A percentile compares a stretch with the other conserved stretches of the same genome.
Evolutionary conservation across 2,888 invertebrate species (phyloP).

Genomic region (Oligia strigilis): DNA sequence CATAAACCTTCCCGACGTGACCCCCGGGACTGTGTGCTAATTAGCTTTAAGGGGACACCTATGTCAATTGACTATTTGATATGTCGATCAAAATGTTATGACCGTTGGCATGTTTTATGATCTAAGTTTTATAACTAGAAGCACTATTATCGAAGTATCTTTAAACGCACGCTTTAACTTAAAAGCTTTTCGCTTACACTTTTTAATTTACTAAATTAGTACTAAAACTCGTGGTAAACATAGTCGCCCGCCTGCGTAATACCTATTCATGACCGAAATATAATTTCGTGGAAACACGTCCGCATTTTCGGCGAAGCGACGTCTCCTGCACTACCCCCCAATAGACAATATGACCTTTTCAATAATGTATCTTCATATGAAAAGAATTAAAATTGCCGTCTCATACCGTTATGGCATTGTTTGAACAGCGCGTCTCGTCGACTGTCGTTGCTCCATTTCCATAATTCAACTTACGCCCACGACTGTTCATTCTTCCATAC

Average conservation of each 20-base stretch:
- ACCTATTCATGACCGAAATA: constrained; percentile 12
- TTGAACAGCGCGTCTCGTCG: constrained; percentile 75
- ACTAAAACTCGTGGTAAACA: constrained; percentile 21
- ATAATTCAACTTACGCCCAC: constrained; percentile 86
- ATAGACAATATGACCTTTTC: constrained; percentile 70
- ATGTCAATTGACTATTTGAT: constrained; percentile 47
- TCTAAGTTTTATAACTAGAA: neutral
- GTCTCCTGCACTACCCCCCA: constrained; percentile 64
- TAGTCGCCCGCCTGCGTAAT: neutral
- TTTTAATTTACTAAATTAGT: constrained; percentile 31
- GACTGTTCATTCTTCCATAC: constrained; percentile 79
- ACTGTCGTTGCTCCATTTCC: constrained; percentile 85
- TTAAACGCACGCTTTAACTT: constrained; percentile 11
- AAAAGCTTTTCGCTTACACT: constrained; percentile 15
- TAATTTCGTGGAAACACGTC: constrained; percentile 34
- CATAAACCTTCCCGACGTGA: constrained; percentile 32
- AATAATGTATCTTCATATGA: constrained; percentile 75
- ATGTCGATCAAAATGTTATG: constrained; percentile 45
- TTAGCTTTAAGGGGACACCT: constrained; percentile 57
- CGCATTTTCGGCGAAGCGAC: constrained; percentile 8
- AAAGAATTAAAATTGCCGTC: constrained; percentile 80
- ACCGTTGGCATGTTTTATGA: constrained; percentile 6
- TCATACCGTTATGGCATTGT: constrained; percentile 87
- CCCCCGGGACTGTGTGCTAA: constrained; percentile 65
- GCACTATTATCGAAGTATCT: neutral